These are phyloP conservation scores for Reticulitermes lucifugus DNA, from an alignment of 2,888 invertebrate genomes.

Conservation along the genomic window DNA sequence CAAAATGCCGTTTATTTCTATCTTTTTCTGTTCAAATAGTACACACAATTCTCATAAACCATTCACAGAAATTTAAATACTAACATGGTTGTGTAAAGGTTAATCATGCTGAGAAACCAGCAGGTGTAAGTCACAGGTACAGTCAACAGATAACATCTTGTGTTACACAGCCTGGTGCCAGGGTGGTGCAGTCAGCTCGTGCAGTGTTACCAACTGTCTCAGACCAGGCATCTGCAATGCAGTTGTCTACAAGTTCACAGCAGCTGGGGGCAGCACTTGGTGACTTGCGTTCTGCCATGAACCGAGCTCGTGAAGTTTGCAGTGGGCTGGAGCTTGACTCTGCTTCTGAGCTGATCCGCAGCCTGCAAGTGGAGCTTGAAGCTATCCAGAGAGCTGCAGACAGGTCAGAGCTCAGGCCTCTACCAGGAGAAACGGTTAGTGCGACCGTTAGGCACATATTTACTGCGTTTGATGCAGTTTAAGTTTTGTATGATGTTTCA, in stretches of 20 bases:
- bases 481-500: background rate
- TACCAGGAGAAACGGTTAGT: slow-evolving; percentile 85
- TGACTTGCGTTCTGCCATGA: slow-evolving; percentile 71
- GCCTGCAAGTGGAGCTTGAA: slow-evolving; percentile 83
- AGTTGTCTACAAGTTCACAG: slow-evolving; percentile 78
- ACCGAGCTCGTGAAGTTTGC: slow-evolving; percentile 78
- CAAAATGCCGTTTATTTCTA: no score
- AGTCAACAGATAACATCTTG: no score
- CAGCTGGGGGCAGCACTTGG: slow-evolving; percentile 74
- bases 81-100: no score
- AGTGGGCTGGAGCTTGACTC: slow-evolving; percentile 85
- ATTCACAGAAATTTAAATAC: no score
- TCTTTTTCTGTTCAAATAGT: no score
- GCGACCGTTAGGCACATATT: background rate
- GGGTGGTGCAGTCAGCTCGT: slow-evolving; percentile 81
- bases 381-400: slow-evolving; percentile 83
- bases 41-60: no score
- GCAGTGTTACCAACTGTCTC: slow-evolving; percentile 85
- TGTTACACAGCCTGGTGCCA: slow-evolving; percentile 69
- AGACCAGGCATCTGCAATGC: slow-evolving; percentile 81
- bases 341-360: slow-evolving; percentile 84
- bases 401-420: slow-evolving; percentile 77
- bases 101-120: background rate
- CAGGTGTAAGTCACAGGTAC: no score
- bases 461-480: background rate